Evolutionary conservation across 2,113 vertebrate genomes (phyloP).

Genomic region (Neodontobutis hainanensis): DNA sequence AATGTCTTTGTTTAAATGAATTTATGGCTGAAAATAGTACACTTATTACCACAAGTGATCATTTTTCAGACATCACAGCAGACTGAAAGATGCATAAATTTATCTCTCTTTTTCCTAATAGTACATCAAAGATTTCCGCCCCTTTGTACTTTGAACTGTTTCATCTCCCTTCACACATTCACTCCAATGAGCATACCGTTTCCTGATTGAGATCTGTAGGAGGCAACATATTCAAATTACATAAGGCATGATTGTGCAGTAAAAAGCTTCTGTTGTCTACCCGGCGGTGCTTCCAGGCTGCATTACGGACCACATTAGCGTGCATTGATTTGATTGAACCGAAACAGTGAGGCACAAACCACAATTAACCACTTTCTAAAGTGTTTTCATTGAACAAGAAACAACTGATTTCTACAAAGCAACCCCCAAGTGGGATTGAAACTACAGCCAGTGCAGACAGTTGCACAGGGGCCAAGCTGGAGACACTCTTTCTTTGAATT

Average conservation of each 20-base stretch:
- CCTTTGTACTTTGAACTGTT: conserved; percentile 26
- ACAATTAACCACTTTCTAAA: conserved; percentile 18
- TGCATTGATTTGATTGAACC: conserved; percentile 25
- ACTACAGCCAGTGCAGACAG: background rate
- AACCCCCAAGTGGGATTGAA: background rate
- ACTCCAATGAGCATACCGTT: conserved; percentile 42
- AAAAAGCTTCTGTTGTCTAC: background rate
- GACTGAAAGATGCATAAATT: conserved; percentile 20
- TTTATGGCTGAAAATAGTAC: conserved; percentile 36
- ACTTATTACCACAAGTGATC: conserved; percentile 33
- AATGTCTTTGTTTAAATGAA: conserved; percentile 37
- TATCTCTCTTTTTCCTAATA: conserved; percentile 15
- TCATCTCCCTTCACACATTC: conserved; percentile 25
- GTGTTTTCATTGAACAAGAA: conserved; percentile 1
- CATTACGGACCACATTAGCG: conserved; percentile 18
- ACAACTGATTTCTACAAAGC: background rate
- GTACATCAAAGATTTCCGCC: conserved; percentile 41
- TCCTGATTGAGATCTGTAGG: conserved; percentile 51
- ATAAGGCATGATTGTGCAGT: conserved; percentile 46
- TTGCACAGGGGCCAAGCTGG: background rate
- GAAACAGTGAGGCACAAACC: conserved; percentile 9
- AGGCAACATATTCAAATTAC: conserved; percentile 60
- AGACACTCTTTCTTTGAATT: too few relatives aligned
- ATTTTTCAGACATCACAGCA: conserved; percentile 24
- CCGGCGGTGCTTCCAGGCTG: conserved; percentile 29